Evolutionary conservation across 2,113 vertebrate genomes (phyloP).

Genomic region (Poecile atricapillus): DNA sequence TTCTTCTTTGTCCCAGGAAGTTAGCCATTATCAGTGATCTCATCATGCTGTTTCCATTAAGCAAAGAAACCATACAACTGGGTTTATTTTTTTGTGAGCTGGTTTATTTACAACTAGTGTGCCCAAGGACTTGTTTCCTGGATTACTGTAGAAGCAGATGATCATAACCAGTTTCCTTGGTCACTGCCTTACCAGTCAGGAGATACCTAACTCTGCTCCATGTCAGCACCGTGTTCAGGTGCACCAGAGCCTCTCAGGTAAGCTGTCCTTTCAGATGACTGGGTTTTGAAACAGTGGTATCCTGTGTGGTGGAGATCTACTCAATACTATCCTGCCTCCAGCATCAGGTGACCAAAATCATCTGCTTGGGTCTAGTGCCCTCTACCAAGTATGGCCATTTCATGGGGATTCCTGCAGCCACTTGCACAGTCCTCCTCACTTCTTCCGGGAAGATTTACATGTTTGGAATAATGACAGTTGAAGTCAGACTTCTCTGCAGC

Average conservation of each 20-base stretch:
- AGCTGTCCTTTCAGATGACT: not conserved
- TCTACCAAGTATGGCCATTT: not conserved
- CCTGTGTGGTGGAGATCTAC: not conserved
- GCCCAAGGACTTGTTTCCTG: not conserved
- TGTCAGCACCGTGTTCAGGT: rapidly evolving
- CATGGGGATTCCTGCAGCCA: not conserved
- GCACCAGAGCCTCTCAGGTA: not conserved
- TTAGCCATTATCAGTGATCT: not conserved
- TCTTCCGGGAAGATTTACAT: not conserved
- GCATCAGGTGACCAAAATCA: not conserved
- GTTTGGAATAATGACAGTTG: not conserved
- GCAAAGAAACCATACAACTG: not conserved
- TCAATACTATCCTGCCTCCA: not conserved
- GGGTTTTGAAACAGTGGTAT: not conserved
- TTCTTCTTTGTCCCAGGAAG: not conserved
- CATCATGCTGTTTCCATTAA: not conserved
- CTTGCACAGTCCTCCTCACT: not conserved
- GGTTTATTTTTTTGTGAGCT: not conserved
- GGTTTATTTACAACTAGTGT: not conserved
- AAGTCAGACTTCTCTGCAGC: not conserved
- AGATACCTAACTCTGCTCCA: not conserved
- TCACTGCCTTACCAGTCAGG: not conserved
- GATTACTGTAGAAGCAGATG: not conserved
- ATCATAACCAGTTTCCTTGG: not conserved
- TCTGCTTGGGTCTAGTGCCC: not conserved